Base-by-base conservation (phyloP, 2,113 vertebrate species). In the Montifringilla adamsi region DNA sequence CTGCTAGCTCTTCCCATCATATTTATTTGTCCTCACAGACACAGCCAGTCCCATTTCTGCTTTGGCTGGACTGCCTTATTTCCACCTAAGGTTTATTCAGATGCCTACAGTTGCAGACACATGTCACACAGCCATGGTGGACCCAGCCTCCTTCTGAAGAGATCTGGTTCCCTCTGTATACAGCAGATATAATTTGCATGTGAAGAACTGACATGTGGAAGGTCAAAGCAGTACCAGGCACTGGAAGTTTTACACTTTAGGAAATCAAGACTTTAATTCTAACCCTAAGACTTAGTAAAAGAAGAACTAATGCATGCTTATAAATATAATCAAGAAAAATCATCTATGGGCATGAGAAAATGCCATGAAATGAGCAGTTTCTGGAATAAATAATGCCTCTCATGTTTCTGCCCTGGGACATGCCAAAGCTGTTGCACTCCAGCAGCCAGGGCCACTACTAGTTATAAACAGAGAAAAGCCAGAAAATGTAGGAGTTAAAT, bases 151-250 rank as follows among this genome's bases (percentile, higher is more conserved):
- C 11, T 43, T 21, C 53, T 49, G 46, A 73, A 17, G 52, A 76
- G 31, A 35, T 44, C 1, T 56, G 44, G 6, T 12, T 79, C 41
- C 30, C 63, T 46, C 35, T 55, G 44, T 64, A 50, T 13, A 33
- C 6, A 63, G 55, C 1, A 68, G 47, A 46, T 53, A 7, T 2
- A n/a, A 58, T 27, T 15, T 2, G 4, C 50, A 16, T 1, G 8
- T 4, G 18, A 10, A 35, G 43, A 82, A 67, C 30, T 17, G 27
- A 59, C 44, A 59, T 0, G 1, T 7, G n/a, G 44, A 39, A 81
- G 55, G 56, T 41, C 60, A 82, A 90, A 92, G 35, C 66, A 53
- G 47, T 4, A 63, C 15, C 35, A 90, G 11, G 37, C 15, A 28
- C 11, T 2, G 2, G 11, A 64, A 80, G 24, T 47, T 81, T 43